Evolutionary conservation across 2,113 vertebrate species (phyloP).

Genomic region (Osmerus mordax): DNA sequence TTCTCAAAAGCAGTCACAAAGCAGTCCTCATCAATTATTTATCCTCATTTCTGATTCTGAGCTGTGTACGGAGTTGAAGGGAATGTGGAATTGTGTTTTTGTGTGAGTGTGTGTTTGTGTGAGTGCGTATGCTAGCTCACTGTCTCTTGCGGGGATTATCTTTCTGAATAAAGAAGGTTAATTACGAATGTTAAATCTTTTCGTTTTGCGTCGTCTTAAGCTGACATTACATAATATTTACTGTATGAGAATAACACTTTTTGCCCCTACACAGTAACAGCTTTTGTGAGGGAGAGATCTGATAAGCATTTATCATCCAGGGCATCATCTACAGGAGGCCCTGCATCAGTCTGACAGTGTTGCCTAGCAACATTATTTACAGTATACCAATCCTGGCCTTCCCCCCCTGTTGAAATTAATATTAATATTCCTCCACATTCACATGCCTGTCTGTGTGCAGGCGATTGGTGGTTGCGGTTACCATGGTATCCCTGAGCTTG

Average conservation of each 20-base stretch:
- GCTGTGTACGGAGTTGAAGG: slow-evolving; percentile 29
- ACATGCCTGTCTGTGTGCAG: neutral
- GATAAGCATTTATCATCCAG: neutral
- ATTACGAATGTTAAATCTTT: neutral
- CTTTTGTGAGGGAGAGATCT: neutral
- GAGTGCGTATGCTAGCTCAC: neutral
- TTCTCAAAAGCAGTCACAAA: slow-evolving; percentile 35
- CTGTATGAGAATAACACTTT: slow-evolving; percentile 32
- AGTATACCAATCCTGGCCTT: too few species aligned
- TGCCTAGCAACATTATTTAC: slow-evolving; percentile 13
- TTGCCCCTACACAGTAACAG: neutral
- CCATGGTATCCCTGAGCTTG: neutral
- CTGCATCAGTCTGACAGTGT: neutral
- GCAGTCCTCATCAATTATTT: slow-evolving; percentile 61
- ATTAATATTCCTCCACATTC: slow-evolving; percentile 2
- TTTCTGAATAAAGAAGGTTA: slow-evolving; percentile 4
- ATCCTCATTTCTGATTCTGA: slow-evolving; percentile 57
- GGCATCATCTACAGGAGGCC: slow-evolving; percentile 1
- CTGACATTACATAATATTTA: neutral
- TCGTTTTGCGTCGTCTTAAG: neutral
- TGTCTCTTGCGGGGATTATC: neutral
- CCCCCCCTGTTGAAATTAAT: neutral
- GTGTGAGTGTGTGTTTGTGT: neutral
- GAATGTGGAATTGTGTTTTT: slow-evolving; percentile 1
- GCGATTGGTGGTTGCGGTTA: slow-evolving; percentile 6